Evolutionary conservation across 2,113 vertebrate species (phyloP), one percentile per base, ranked within the genome.

Genomic region (Pungitius pungitius): DNA sequence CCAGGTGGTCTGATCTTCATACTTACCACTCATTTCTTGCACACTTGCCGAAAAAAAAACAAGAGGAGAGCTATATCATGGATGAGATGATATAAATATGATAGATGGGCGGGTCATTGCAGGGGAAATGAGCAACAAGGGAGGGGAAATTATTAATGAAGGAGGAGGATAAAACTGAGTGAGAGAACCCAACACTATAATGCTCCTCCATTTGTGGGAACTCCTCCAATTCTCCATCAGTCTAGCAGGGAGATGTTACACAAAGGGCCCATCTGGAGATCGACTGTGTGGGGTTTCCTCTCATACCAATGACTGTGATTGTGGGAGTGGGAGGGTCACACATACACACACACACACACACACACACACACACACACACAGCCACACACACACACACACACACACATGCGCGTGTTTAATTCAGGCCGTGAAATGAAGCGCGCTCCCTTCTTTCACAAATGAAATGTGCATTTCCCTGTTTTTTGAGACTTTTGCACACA

Each of bases 251-350:
- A 88, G 82, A 82, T 77, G 87, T 84, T 79, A 88, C 84, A 83
- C 78, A 78, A 85, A 80, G 70, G 74, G 72, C 75, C 72, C 80
- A 87, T 87, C 78, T 61, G 20, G 52, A 84, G 86, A 89, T 84
- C 75, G 75, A 35, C 86, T 60, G 83, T 88, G 81, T 90, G 89
- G 87, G 90, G 75, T 84, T 93, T 85, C 80, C 88, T 90, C 88
- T 77, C 85, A 87, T 75, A 87, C 80, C 87, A 82, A 22, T 77
- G 54, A 72, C 70, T 84, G 60, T 88, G 90, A 92, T 90, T 88
- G 91, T 27, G 82, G 74, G 73, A 82, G 80, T 71, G 80, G 66
- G 51, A 76, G 85, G 83, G 51, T 69, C 6, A 47, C 22, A 63
- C n/a, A 61, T 4, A 43, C 22, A 62, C 22, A 24, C 59, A 66